phyloP scores from a whole-genome alignment of 2,888 invertebrate species.

The Lithosia quadra region DNA sequence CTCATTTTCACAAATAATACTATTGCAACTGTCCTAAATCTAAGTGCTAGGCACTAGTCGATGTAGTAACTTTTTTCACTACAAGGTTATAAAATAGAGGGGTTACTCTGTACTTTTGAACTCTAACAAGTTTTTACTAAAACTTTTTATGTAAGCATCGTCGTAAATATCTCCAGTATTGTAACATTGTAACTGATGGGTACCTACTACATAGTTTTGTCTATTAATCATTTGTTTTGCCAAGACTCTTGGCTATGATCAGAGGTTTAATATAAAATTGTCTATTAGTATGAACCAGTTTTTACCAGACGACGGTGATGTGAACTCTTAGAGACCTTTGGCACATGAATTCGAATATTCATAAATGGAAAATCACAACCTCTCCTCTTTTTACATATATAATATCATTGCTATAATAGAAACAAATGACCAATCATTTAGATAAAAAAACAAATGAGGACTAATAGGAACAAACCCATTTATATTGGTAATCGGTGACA shows the following conservation, averaged over 20 bases:
- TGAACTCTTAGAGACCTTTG: not conserved
- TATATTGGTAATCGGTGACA: not conserved
- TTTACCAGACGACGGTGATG: not conserved
- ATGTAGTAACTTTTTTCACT: conserved; percentile 2
- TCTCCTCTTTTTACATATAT: too few species aligned
- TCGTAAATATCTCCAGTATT: not conserved
- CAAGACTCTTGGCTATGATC: not conserved
- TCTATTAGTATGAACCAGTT: not conserved
- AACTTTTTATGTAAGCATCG: not conserved
- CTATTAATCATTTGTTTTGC: not conserved
- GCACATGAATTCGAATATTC: not conserved
- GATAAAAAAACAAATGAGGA: not conserved
- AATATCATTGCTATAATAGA: too few species aligned
- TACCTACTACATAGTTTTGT: not conserved
- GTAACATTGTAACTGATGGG: not conserved
- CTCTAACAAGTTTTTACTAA: not conserved
- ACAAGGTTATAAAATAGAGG: not conserved
- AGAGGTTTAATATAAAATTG: not conserved
- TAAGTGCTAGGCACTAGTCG: not conserved
- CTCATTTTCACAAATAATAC: conserved; percentile 25
- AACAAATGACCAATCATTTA: not conserved
- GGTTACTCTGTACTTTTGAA: not conserved
- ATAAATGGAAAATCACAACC: not conserved
- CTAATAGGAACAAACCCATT: not conserved
- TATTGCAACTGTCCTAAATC: conserved; percentile 14